These are phyloP conservation scores for Zaprionus camerounensis DNA, from an alignment of 1,140 invertebrate species.

Conservation along the genomic window DNA sequence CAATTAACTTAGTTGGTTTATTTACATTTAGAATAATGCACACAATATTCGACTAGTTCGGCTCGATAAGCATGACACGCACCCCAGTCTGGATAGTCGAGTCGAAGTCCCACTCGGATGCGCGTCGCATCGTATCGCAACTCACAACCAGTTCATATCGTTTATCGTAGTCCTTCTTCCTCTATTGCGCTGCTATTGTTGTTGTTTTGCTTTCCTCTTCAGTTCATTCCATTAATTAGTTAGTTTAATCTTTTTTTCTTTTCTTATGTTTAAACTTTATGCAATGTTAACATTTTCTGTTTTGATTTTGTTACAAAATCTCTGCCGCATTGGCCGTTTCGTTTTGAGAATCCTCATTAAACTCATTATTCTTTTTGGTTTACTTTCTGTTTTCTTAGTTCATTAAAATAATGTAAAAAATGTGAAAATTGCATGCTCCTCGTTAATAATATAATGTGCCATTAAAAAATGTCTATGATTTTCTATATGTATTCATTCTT, in stretches of 20 bases:
- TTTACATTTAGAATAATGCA: conserved; percentile 81
- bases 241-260: conserved; percentile 22
- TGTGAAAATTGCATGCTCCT: conserved; percentile 72
- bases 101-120: conserved; percentile 33
- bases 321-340: conserved; percentile 51
- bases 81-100: conserved; percentile 30
- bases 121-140: conserved; percentile 44
- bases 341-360: conserved; percentile 24
- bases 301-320: conserved; percentile 81
- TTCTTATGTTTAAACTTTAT: conserved; percentile 56
- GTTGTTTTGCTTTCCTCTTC: background rate
- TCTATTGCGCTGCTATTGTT: conserved; percentile 35
- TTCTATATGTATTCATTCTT: conserved; percentile 83
- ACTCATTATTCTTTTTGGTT: conserved; percentile 32
- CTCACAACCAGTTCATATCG: conserved; percentile 68
- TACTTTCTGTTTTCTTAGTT: conserved; percentile 51
- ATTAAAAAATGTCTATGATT: conserved; percentile 80
- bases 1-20: conserved; percentile 63
- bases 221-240: conserved; percentile 10
- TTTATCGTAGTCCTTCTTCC: conserved; percentile 35
- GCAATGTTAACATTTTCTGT: conserved; percentile 80
- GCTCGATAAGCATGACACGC: conserved; percentile 40
- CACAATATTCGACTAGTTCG: conserved; percentile 67
- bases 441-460: conserved; percentile 72
- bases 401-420: conserved; percentile 81